phyloP scores from a whole-genome alignment of 2,888 invertebrate species.

The Oscheius sp. region DNA sequence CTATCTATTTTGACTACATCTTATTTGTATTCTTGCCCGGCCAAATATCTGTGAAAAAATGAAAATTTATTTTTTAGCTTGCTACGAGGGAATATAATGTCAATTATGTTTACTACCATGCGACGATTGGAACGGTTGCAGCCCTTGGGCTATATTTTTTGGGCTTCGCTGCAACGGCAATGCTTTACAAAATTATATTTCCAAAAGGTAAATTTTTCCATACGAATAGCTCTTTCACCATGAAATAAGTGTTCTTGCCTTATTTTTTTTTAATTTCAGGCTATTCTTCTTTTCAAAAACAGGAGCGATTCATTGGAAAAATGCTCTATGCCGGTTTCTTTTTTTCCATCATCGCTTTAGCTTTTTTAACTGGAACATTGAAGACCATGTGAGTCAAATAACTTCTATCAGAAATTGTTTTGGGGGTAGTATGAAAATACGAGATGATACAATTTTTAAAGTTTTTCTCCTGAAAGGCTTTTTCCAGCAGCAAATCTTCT shows the following conservation, averaged over 20 bases:
- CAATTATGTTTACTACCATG: background rate
- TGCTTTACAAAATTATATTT: background rate
- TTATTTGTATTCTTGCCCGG: too few species aligned
- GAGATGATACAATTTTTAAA: too few species aligned
- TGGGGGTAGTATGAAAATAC: too few species aligned
- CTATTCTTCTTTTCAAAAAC: background rate
- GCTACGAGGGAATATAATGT: background rate
- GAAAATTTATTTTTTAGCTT: too few species aligned
- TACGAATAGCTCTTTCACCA: too few species aligned
- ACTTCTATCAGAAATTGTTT: background rate
- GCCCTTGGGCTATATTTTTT: background rate
- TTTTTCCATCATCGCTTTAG: background rate
- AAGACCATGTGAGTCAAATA: background rate
- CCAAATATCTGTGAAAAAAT: too few species aligned
- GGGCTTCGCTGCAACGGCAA: background rate
- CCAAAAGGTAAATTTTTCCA: background rate
- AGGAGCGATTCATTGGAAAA: background rate
- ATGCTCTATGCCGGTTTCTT: background rate
- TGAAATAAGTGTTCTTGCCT: too few species aligned
- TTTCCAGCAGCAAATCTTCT: background rate
- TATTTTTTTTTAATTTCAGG: too few species aligned
- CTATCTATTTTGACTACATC: too few species aligned
- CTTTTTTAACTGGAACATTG: background rate
- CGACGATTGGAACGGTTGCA: background rate
- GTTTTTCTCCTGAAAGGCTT: too few species aligned